Conservation (phyloP, 1,140 invertebrate species). For the Mamestra configurata region DNA sequence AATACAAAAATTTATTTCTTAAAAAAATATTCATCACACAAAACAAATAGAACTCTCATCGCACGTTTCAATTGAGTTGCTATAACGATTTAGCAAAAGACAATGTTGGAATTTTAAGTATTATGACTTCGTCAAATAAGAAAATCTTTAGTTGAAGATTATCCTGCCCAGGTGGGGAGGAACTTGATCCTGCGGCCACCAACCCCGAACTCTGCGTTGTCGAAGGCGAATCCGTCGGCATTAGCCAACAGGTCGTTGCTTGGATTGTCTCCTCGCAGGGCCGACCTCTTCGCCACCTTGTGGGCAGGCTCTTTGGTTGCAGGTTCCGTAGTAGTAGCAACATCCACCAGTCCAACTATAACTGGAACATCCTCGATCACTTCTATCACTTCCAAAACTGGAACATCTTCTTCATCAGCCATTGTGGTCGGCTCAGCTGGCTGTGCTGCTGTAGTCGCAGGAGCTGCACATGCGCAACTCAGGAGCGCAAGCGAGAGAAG, state of each 20-base stretch:
- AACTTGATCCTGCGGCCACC: constrained; percentile 79
- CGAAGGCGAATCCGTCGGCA: constrained; percentile 66
- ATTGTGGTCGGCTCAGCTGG: constrained; percentile 65
- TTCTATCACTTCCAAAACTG: constrained; percentile 61
- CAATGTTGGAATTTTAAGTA: too few relatives aligned
- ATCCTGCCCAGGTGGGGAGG: constrained; percentile 76
- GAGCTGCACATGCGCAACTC: constrained; percentile 60
- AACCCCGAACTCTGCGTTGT: constrained; percentile 66
- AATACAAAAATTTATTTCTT: too few relatives aligned
- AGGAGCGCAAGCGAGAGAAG: constrained; percentile 67
- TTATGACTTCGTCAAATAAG: not conserved
- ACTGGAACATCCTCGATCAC: constrained; percentile 39
- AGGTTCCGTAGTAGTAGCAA: constrained; percentile 54
- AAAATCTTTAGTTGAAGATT: constrained; percentile 39
- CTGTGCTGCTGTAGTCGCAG: constrained; percentile 56
- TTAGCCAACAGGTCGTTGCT: constrained; percentile 73
- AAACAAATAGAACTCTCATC: too few relatives aligned
- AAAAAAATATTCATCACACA: too few relatives aligned
- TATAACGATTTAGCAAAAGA: too few relatives aligned
- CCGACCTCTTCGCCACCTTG: constrained; percentile 72
- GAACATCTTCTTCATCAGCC: constrained; percentile 63
- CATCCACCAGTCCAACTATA: constrained; percentile 33
- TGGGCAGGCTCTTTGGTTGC: constrained; percentile 61
- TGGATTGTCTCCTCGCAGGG: constrained; percentile 67
- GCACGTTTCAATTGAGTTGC: too few relatives aligned